A percentile compares a stretch with the other conserved stretches of the same genome.
Conservation (phyloP, 2,888 invertebrate species). For the Alitta virens region DNA sequence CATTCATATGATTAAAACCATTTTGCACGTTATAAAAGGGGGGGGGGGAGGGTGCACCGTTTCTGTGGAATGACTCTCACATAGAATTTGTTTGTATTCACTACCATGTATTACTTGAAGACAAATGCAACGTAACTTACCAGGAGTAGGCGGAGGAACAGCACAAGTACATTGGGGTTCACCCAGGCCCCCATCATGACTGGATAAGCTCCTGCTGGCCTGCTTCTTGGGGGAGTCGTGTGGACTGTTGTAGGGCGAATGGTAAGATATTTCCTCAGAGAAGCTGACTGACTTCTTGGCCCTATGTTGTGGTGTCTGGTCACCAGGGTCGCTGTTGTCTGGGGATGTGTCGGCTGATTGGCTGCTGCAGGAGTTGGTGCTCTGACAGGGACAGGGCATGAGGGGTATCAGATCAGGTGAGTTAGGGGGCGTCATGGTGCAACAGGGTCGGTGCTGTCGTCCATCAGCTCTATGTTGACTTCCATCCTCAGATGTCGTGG, state of each 20-base stretch:
- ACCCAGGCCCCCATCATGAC: too few species aligned
- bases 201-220: not conserved
- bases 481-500: not conserved
- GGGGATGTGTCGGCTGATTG: constrained; percentile 6
- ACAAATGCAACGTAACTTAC: too few species aligned
- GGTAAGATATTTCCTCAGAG: constrained; percentile 53
- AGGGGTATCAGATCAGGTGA: constrained; percentile 16
- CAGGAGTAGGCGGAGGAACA: too few species aligned
- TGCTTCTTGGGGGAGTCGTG: constrained; percentile 20
- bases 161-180: too few species aligned
- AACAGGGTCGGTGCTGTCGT: not conserved
- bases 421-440: constrained; percentile 2
- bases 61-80: too few species aligned
- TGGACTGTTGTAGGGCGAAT: constrained; percentile 34
- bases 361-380: not conserved
- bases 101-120: too few species aligned
- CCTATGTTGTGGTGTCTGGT: constrained; percentile 1
- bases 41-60: too few species aligned
- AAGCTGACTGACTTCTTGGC: constrained; percentile 51
- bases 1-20: too few species aligned
- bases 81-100: too few species aligned
- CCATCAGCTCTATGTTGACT: not conserved
- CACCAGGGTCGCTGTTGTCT: constrained; percentile 3
- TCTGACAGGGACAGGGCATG: constrained; percentile 14
- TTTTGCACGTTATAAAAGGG: too few species aligned